phyloP scores from a whole-genome alignment of 53 echinoderm and acorn worm species.

The Glandiceps talaboti region DNA sequence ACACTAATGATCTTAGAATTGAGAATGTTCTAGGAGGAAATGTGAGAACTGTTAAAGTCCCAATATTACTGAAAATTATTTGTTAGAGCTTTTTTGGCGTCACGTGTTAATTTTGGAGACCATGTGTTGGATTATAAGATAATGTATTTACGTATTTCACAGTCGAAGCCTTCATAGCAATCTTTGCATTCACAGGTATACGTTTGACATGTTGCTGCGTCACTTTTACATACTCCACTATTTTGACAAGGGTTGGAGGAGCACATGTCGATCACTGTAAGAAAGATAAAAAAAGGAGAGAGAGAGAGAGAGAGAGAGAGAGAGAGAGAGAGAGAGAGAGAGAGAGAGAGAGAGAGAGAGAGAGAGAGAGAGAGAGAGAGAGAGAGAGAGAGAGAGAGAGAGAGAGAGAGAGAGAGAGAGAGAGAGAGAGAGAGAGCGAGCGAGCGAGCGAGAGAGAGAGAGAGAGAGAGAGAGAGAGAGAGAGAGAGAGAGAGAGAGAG shows the following conservation, averaged over 20 bases:
- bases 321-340: conserved; percentile 1
- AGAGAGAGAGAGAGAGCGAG: neutral
- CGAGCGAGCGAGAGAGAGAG: neutral
- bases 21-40: too few relatives aligned
- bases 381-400: conserved; percentile 1
- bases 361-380: conserved; percentile 1
- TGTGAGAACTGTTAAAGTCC: too few relatives aligned
- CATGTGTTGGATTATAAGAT: too few relatives aligned
- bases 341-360: conserved; percentile 1
- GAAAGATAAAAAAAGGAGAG: too few relatives aligned
- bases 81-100: too few relatives aligned
- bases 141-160: neutral
- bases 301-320: conserved; percentile 1
- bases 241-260: neutral
- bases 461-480: conserved; percentile 1
- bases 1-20: too few relatives aligned
- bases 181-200: neutral
- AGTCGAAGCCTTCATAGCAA: neutral
- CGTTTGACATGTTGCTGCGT: neutral
- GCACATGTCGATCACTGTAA: neutral
- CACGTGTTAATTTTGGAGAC: too few relatives aligned
- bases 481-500: neutral
- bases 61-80: too few relatives aligned
- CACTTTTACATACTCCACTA: neutral
- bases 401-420: conserved; percentile 1